Evolutionary conservation across 2,113 vertebrate species (phyloP).

Genomic region (Podarcis cretensis): DNA sequence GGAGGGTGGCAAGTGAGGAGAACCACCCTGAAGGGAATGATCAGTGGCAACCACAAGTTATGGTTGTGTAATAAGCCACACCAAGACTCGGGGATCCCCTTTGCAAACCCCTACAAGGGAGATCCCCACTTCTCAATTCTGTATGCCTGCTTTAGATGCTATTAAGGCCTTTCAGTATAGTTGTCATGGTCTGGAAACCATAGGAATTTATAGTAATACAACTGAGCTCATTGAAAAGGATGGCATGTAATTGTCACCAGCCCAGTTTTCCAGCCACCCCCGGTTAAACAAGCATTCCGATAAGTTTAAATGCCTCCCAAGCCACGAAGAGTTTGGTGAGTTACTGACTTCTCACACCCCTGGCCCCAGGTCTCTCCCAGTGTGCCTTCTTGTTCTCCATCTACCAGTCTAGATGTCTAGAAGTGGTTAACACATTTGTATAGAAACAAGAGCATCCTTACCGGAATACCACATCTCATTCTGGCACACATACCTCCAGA

Average conservation of each 20-base stretch:
- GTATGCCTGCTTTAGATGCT: neutral
- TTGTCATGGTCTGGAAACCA: neutral
- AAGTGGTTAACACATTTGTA: neutral
- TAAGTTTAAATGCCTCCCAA: neutral
- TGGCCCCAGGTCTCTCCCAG: neutral
- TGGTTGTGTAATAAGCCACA: neutral
- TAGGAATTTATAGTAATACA: neutral
- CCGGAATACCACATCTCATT: neutral
- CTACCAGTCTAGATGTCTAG: neutral
- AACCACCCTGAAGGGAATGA: neutral
- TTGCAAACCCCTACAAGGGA: neutral
- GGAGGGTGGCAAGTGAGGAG: neutral
- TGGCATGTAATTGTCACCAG: neutral
- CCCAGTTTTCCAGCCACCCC: neutral
- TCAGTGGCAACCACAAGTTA: neutral
- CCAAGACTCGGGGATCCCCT: neutral
- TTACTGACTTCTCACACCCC: neutral
- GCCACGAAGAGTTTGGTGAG: neutral
- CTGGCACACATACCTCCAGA: neutral
- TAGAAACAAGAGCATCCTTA: neutral
- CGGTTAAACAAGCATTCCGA: neutral
- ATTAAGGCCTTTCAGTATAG: neutral
- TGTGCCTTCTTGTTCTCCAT: neutral
- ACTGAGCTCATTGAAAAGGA: neutral
- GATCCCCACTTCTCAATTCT: neutral